Percentiles rank a stretch among this genome's conserved stretches.
Conservation (phyloP, 37 sponge, comb jelly and placozoan genomes). For the Geodia barretti region DNA sequence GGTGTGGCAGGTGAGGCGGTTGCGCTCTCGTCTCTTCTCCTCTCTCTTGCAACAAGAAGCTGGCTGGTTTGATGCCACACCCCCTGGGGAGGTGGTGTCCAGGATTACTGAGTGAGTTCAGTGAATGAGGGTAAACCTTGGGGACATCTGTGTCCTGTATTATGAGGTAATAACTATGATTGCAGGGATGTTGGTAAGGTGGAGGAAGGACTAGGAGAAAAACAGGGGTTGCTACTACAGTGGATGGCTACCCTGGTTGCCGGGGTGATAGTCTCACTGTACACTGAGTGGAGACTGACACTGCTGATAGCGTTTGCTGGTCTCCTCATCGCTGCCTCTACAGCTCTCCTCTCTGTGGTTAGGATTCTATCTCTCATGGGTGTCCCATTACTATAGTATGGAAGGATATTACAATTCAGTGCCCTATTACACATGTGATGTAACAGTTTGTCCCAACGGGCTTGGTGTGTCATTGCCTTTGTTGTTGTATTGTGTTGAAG, state of each 20-base stretch:
- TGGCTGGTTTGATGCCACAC: slow-evolving; percentile 67
- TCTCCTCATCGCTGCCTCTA: slow-evolving; percentile 43
- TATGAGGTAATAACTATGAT: neutral
- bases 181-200: slow-evolving; percentile 59
- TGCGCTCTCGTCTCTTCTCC: slow-evolving; percentile 14
- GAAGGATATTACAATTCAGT: no score
- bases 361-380: no score
- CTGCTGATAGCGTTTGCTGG: slow-evolving; percentile 50
- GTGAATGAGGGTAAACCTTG: neutral
- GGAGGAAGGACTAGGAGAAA: slow-evolving; percentile 62
- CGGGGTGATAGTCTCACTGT: slow-evolving; percentile 42
- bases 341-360: slow-evolving; percentile 20
- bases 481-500: no score
- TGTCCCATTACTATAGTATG: no score
- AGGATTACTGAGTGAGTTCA: slow-evolving; percentile 59
- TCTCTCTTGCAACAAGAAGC: slow-evolving; percentile 67
- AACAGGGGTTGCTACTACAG: slow-evolving; percentile 56
- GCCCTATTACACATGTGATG: no score
- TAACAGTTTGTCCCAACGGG: no score
- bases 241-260: slow-evolving; percentile 54
- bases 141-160: neutral
- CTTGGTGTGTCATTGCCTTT: no score
- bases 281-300: slow-evolving; percentile 39
- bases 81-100: slow-evolving; percentile 72
- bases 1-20: slow-evolving; percentile 28